These are phyloP conservation scores for Achlya flavicornis DNA, from an alignment of 2,888 invertebrate genomes.

Conservation along the genomic window DNA sequence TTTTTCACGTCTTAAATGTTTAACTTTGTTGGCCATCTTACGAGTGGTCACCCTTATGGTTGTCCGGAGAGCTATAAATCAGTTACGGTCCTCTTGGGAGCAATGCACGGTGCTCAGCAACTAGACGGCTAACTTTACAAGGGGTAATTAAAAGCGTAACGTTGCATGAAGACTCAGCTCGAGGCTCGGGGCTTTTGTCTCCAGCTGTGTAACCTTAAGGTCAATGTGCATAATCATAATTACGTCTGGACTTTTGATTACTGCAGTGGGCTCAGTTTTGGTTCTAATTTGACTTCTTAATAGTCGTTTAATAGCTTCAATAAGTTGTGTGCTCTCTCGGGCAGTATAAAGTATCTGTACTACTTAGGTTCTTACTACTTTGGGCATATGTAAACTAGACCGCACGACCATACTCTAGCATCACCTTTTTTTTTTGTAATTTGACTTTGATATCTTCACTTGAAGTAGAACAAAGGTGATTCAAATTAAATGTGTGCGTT, in stretches of 20 bases:
- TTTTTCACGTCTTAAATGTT: slow-evolving; percentile 20
- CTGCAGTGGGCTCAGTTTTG: not conserved
- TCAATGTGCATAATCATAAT: slow-evolving; percentile 3
- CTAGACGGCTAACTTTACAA: slow-evolving; percentile 17
- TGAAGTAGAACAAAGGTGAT: no score
- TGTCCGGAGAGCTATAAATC: slow-evolving; percentile 50
- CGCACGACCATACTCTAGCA: no score
- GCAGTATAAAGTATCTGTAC: no score
- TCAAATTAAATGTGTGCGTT: no score
- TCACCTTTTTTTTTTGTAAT: no score
- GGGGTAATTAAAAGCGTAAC: slow-evolving; percentile 17
- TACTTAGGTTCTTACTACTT: no score
- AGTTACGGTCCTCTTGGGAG: slow-evolving; percentile 44
- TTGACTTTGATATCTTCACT: no score
- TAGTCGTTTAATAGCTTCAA: slow-evolving; percentile 5
- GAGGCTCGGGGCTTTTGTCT: not conserved
- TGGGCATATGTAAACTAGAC: no score
- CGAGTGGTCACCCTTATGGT: slow-evolving; percentile 34
- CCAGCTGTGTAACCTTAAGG: not conserved
- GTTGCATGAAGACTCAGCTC: slow-evolving; percentile 10
- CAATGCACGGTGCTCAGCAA: slow-evolving; percentile 20
- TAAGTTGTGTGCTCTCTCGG: no score
- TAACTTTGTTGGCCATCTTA: slow-evolving; percentile 39
- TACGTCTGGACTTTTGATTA: slow-evolving; percentile 1
- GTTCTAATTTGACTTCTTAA: not conserved